Conservation (phyloP, 2,113 vertebrate species). For the Mus spicilegus region DNA sequence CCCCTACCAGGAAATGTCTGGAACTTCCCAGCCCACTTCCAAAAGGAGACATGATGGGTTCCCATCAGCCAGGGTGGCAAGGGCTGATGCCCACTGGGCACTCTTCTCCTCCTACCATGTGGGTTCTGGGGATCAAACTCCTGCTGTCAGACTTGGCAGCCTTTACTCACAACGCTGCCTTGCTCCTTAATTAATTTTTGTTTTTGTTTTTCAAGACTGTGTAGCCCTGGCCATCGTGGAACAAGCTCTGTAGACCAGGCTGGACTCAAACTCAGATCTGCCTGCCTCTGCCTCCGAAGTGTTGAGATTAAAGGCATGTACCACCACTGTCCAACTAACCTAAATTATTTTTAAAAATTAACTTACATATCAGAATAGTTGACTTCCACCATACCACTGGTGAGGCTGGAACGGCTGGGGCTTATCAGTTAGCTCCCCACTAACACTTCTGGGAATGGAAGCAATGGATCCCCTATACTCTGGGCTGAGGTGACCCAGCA, state of each 20-base stretch:
- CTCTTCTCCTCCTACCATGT: too few relatives aligned
- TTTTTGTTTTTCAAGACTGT: neutral
- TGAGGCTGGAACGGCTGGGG: neutral
- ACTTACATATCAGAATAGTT: slow-evolving; percentile 34
- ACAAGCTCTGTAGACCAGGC: neutral
- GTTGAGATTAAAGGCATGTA: neutral
- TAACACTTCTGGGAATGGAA: accelerated
- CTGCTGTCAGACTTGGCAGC: neutral
- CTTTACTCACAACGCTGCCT: neutral
- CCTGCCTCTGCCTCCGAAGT: neutral
- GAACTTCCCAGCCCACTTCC: neutral
- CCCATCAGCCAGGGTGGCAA: neutral
- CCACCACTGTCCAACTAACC: neutral
- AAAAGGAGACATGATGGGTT: neutral
- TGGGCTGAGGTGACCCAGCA: neutral
- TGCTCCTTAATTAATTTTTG: too few relatives aligned
- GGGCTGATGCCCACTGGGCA: neutral
- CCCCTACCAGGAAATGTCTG: neutral
- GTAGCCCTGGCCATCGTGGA: neutral
- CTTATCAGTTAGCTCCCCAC: neutral
- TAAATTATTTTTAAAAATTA: slow-evolving; percentile 31
- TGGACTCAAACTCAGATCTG: neutral
- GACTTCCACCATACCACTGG: neutral
- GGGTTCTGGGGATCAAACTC: too few relatives aligned
- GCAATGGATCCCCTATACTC: neutral